phyloP scores from a whole-genome alignment of 30 jellyfish, hydroid and myxozoan species.

The Hydractinia symbiolongicarpus region DNA sequence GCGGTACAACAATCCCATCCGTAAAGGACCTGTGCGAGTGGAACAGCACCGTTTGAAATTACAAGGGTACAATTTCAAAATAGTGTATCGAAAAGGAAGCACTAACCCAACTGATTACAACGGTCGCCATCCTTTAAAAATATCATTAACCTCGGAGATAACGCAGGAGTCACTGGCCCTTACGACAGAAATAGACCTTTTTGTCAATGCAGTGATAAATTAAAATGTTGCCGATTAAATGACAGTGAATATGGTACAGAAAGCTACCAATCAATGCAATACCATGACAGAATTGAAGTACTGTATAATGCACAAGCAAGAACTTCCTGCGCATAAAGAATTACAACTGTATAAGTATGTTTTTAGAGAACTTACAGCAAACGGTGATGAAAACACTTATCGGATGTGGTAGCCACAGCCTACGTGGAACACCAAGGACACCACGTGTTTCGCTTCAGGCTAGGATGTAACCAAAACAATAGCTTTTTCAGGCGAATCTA shows the following conservation, averaged over 20 bases:
- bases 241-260: not conserved
- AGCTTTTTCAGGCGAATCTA: no score
- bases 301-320: no score
- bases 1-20: constrained; percentile 20
- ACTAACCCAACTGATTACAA: constrained; percentile 10
- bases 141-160: not conserved
- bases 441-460: no score
- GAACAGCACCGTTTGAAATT: constrained; percentile 12
- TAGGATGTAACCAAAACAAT: no score
- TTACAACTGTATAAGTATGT: not conserved
- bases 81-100: not conserved
- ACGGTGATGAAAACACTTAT: not conserved
- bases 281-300: no score
- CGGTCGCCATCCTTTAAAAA: constrained; percentile 19
- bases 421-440: constrained; percentile 26
- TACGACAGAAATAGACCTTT: no score
- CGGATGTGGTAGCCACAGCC: not conserved
- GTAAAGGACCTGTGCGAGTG: constrained; percentile 27
- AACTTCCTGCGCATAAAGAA: not conserved
- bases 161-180: no score
- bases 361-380: constrained; percentile 12
- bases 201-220: not conserved
- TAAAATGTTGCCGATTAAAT: not conserved
- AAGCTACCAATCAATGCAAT: not conserved
- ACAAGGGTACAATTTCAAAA: constrained; percentile 23